A percentile compares a stretch with the other conserved stretches of the same genome.
phyloP scores from a whole-genome alignment of 2,888 invertebrate species.

The Spisula subtruncata region DNA sequence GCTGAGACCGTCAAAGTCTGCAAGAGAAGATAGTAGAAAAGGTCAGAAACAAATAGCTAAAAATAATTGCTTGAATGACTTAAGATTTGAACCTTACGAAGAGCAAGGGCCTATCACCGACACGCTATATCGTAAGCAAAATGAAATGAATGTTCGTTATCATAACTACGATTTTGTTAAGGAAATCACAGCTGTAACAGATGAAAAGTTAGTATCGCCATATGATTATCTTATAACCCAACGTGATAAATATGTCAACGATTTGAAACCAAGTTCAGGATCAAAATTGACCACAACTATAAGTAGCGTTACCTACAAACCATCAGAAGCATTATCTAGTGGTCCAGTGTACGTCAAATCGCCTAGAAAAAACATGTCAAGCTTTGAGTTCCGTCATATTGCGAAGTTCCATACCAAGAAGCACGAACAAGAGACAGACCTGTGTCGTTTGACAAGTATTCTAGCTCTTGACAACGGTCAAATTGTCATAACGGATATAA shows the following conservation, averaged over 20 bases:
- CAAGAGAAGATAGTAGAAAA: slow-evolving; percentile 39
- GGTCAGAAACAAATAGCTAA: neutral
- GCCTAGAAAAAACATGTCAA: slow-evolving; percentile 35
- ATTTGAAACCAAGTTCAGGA: slow-evolving; percentile 15
- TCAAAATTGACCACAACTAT: slow-evolving; percentile 38
- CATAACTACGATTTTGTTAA: slow-evolving; percentile 58
- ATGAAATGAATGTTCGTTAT: slow-evolving; percentile 52
- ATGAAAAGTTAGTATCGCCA: neutral
- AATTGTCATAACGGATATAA: slow-evolving; percentile 63
- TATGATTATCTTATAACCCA: too few species aligned
- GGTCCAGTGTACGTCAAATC: slow-evolving; percentile 48
- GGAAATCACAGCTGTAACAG: slow-evolving; percentile 57
- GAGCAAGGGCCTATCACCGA: slow-evolving; percentile 58
- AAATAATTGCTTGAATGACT: slow-evolving; percentile 44
- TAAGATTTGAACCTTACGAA: slow-evolving; percentile 39
- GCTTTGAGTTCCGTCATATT: slow-evolving; percentile 58
- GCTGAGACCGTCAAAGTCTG: slow-evolving; percentile 48
- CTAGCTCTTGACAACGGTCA: slow-evolving; percentile 61
- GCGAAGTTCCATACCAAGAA: slow-evolving; percentile 66
- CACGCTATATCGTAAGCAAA: slow-evolving; percentile 21
- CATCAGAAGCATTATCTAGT: slow-evolving; percentile 54
- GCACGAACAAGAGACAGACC: slow-evolving; percentile 63
- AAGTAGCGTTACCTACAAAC: slow-evolving; percentile 60
- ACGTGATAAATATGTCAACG: neutral
- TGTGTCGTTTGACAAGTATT: slow-evolving; percentile 63